Base-by-base conservation (phyloP, 2,113 vertebrate genomes). In the Cebidichthys violaceus region DNA sequence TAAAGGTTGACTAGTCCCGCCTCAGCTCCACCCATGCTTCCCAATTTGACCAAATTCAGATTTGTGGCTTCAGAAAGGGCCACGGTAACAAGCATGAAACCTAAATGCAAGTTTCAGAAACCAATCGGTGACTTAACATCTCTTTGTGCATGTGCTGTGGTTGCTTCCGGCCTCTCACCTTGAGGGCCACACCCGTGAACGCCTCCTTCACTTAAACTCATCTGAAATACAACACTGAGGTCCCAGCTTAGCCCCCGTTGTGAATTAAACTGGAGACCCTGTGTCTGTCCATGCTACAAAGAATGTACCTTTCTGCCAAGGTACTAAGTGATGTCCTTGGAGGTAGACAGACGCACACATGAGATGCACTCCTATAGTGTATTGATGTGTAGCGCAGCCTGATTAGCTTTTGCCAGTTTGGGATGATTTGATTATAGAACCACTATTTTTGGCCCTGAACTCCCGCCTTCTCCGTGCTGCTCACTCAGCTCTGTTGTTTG, bases 401-500 rank as follows among this genome's bases (percentile, higher is more conserved):
- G 69, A 79, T 71, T 50, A 75, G 57, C 15, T 50, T 70, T 41
- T 54, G 37, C 27, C 22, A 70, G 43, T 76, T 33, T 70, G 15
- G 20, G 59, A 45, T 65, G 65, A 77, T 84, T 84, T 77, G 41
- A 82, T 77, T 75, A 74, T 52, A n/a, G 37, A 69, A 47, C 59
- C 10, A 13, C 41, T 82, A 37, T 80, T 86, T 68, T 73, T 57
- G 54, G 85, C 62, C 3, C 29, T 72, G 60, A 65, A 18, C 27
- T 29, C 50, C 43, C 3, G 24, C 11, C 4, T 7, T 60, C 24
- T 61, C 9, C n/a, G 1, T 31, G 45, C 39, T 59, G 52, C 24
- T 62, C 62, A 31, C 37, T 57, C 37, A 22, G 45, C 29, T 14
- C 18, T 71, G 29, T 59, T 77, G 66, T 72, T 57, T 37, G 5